Base-by-base conservation (phyloP, 2,113 vertebrate genomes). In the Pollimyrus isidori region DNA sequence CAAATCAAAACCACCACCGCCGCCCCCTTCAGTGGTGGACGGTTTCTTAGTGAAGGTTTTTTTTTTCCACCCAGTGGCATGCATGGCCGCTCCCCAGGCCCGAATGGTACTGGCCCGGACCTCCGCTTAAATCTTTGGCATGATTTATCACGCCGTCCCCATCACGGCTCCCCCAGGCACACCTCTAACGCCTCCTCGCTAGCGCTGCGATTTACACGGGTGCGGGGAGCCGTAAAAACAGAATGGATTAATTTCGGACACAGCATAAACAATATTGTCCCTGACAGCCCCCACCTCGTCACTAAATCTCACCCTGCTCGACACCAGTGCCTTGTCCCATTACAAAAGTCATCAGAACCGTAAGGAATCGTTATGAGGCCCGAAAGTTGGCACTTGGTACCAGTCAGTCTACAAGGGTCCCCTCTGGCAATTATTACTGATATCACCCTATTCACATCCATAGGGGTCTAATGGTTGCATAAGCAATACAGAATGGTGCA, bases 171-270 rank as follows among this genome's bases (percentile, higher is more conserved):
- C 95, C 93, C 48, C 91, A 95, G 94, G 95, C 93, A 94, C 94
- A 94, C 94, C 94, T 53, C 94, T 93, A 94, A 91, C 92, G 91
- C 93, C 92, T 92, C 94, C 93, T 93, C 42, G 91, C 92, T 93
- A 92, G 92, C 89, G 85, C 93, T 91, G 91, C 94, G 95, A 95
- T 96, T 95, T 95, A 96, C 94, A 91, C 93, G 93, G 95, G 95
- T 94, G 94, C 94, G 93, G 93, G 93, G 94, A 94, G 94, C 94
- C 94, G 94, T 96, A 96, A 96, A 96, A 94, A 93, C 94, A 95
- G 94, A 95, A 95, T 95, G 95, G 94, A 95, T 95, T 95, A 95
- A 95, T 95, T 94, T 94, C 92, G 94, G 95, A 95, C 94, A 95
- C 92, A 93, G 94, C 94, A 95, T 95, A 96, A 96, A 96, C 94